These are phyloP conservation scores for Drosophila sproati DNA, from an alignment of 1,140 invertebrate species.

Conservation along the genomic window DNA sequence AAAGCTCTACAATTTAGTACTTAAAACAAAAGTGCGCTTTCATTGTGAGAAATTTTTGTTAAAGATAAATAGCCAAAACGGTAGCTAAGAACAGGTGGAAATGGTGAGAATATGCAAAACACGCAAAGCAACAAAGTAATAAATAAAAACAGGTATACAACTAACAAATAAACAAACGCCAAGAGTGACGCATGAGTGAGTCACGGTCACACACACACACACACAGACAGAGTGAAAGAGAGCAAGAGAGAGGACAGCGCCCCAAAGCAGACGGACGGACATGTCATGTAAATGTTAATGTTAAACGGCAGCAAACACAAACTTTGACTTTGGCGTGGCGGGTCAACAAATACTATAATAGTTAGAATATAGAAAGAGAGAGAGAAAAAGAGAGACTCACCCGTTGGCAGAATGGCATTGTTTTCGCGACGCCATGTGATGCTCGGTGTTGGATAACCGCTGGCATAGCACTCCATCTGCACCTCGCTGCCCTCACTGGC, in stretches of 20 bases:
- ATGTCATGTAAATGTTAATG: conserved; percentile 28
- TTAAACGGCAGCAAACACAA: conserved; percentile 19
- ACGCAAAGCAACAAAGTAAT: conserved; percentile 26
- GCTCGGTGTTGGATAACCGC: conserved; percentile 91
- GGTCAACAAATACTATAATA: conserved; percentile 27
- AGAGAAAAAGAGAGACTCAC: conserved; percentile 86
- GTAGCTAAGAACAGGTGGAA: conserved; percentile 27
- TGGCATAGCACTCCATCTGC: conserved; percentile 94
- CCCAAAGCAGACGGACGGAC: conserved; percentile 43
- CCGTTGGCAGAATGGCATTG: conserved; percentile 95
- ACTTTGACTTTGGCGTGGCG: neutral
- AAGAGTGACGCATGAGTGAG: conserved; percentile 78
- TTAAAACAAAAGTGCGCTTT: conserved; percentile 15
- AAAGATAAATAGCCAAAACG: conserved; percentile 7
- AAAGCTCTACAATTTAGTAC: neutral
- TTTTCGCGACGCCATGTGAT: conserved; percentile 97
- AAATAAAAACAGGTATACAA: conserved; percentile 18
- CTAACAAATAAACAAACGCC: conserved; percentile 61
- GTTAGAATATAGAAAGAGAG: neutral
- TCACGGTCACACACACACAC: conserved; percentile 62
- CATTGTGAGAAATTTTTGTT: conserved; percentile 22
- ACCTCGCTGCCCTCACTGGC: conserved; percentile 92
- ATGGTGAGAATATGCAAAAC: conserved; percentile 31
- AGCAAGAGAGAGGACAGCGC: conserved; percentile 43
- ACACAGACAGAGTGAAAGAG: conserved; percentile 20